These are phyloP conservation scores for Cephonodes hylas DNA, from an alignment of 2,888 invertebrate genomes.

Conservation along the genomic window DNA sequence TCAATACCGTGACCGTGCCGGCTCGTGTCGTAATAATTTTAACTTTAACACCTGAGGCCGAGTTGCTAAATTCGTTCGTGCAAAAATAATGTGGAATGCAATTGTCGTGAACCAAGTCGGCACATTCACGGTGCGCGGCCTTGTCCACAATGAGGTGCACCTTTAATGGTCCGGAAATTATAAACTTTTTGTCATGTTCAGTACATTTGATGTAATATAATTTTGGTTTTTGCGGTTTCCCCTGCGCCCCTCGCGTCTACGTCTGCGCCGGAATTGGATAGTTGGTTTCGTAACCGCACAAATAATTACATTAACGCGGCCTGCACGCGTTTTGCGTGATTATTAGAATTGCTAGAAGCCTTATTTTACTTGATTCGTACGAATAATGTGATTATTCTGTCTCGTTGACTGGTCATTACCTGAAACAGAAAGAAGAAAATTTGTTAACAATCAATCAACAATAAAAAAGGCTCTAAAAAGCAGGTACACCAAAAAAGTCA, in stretches of 20 bases:
- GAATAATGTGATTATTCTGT: neutral
- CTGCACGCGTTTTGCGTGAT: slow-evolving; percentile 19
- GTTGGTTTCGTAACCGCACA: slow-evolving; percentile 44
- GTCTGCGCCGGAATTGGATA: slow-evolving; percentile 44
- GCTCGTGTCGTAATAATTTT: slow-evolving; percentile 43
- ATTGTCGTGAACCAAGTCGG: slow-evolving; percentile 58
- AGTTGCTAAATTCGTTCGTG: slow-evolving; percentile 58
- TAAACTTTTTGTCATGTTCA: slow-evolving; percentile 57
- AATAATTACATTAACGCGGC: slow-evolving; percentile 32
- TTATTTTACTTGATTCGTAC: neutral
- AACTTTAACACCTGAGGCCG: slow-evolving; percentile 51
- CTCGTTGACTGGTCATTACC: neutral
- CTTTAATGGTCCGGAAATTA: slow-evolving; percentile 73
- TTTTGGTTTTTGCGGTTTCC: slow-evolving; percentile 48
- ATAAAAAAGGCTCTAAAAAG: too few species aligned
- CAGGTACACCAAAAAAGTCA: neutral
- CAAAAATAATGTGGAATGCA: slow-evolving; percentile 63
- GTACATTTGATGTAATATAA: slow-evolving; percentile 44
- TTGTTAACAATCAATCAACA: neutral
- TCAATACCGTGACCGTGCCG: slow-evolving; percentile 28
- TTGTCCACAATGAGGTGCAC: slow-evolving; percentile 61
- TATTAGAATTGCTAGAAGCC: slow-evolving; percentile 19
- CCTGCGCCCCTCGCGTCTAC: slow-evolving; percentile 24
- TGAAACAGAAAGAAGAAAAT: neutral
- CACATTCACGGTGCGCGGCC: slow-evolving; percentile 66